Evolutionary conservation across 2,113 vertebrate species (phyloP), one percentile per base, ranked within the genome.

Genomic region (Spheniscus mendiculus): DNA sequence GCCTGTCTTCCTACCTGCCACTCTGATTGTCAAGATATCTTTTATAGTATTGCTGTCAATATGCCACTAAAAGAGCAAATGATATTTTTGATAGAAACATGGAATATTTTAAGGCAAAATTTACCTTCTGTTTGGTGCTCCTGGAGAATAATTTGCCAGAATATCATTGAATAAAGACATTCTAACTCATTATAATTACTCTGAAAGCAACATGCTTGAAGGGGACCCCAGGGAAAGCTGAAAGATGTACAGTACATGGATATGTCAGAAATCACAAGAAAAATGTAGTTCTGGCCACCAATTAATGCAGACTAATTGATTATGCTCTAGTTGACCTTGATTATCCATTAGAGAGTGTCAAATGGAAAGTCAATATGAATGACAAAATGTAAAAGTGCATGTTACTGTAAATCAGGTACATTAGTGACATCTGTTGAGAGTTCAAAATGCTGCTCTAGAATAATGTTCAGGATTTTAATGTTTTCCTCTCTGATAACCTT

Each of bases 281-380:
- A 96, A 87, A 90, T 50, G 56, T 95, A 90, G 66, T 90, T 87
- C 66, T 95, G 74, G 61, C 26, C 55, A 92, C 62, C 78, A 96
- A 83, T 95, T 97, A 95, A 93, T 87, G 80, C 89, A 95, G 72
- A 82, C 77, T 95, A 93, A 96, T 95, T 96, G 92, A 97, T 96
- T 95, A 89, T 95, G 80, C 63, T 94, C 95, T 95, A 84, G 80
- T 93, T 97, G 83, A 92, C 94, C 92, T 97, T 96, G 72, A 95
- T 95, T 97, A 89, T 87, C 80, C 72, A 91, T 91, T 95, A 92
- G 56, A 93, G 72, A 97, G 55, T 92, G 86, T 92, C 92, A 93
- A 92, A 87, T 71, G 69, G 69, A 84, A 96, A 95, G 92, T 82
- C 97, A 92, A 76, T 95, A 92, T 45, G 80, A 95, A 96, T 95